These are phyloP conservation scores for Lasioglossum calceatum DNA, from an alignment of 2,888 invertebrate genomes.

Conservation along the genomic window DNA sequence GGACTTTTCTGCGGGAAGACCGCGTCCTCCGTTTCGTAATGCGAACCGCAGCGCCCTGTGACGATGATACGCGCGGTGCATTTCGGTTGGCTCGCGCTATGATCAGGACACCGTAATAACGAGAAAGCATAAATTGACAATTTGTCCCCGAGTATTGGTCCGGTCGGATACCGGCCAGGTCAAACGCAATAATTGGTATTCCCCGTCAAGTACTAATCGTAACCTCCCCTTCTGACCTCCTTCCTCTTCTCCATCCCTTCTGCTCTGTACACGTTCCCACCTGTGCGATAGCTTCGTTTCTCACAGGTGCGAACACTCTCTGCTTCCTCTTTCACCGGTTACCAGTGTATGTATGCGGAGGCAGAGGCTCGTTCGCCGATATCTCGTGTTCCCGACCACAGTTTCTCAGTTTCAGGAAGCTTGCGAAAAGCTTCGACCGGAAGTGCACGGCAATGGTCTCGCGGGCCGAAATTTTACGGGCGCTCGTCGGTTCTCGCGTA, in stretches of 20 bases:
- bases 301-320: neutral
- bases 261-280: neutral
- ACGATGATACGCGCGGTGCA: constrained; percentile 58
- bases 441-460: neutral
- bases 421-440: neutral
- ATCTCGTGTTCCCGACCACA: neutral
- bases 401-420: neutral
- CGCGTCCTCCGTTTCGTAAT: neutral
- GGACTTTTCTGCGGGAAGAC: neutral
- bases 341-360: neutral
- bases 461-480: constrained; percentile 21
- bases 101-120: constrained; percentile 79
- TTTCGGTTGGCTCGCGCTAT: constrained; percentile 66
- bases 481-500: neutral
- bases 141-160: constrained; percentile 78
- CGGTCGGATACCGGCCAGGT: constrained; percentile 57
- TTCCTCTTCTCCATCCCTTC: neutral
- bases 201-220: constrained; percentile 62
- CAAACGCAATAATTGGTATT: constrained; percentile 71
- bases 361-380: neutral
- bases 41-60: constrained; percentile 18
- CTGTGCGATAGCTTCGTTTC: neutral
- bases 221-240: neutral
- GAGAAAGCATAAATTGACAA: constrained; percentile 81
- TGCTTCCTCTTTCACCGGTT: neutral